phyloP scores from a whole-genome alignment of 2,797 vertebrate species.

The Gobionotothen gibberifrons region DNA sequence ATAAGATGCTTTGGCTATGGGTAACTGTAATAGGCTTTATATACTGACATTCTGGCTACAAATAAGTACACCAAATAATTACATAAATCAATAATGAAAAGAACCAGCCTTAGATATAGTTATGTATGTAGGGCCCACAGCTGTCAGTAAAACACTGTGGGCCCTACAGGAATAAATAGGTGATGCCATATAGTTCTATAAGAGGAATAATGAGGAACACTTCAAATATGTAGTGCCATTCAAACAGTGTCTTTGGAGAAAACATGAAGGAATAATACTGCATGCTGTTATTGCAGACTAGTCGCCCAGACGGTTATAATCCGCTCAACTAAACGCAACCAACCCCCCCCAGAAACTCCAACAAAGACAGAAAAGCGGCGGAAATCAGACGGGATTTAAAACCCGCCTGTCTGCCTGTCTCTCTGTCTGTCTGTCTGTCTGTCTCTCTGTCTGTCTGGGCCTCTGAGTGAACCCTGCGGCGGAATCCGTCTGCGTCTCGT shows the following conservation, averaged over 20 bases:
- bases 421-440: constrained; percentile 12
- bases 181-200: neutral
- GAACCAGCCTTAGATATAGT: neutral
- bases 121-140: neutral
- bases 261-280: constrained; percentile 36
- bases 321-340: constrained; percentile 63
- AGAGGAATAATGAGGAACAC: neutral
- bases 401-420: constrained; percentile 27
- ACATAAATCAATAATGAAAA: neutral
- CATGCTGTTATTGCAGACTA: constrained; percentile 37
- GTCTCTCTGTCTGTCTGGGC: constrained; percentile 36
- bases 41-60: neutral
- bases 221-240: neutral
- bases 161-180: neutral
- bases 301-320: constrained; percentile 76
- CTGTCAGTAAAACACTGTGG: neutral
- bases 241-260: neutral
- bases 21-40: neutral
- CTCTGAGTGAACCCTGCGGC: constrained; percentile 46
- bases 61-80: neutral
- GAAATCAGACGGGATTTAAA: constrained; percentile 73
- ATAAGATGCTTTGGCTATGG: neutral
- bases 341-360: constrained; percentile 56
- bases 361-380: constrained; percentile 64
- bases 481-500: constrained; percentile 29